Conservation (phyloP, 2,113 vertebrate species). For the human (Homo sapiens) region GRCh38 chr1:101606001-101606500, state of each 20-base stretch:
- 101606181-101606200: conserved; percentile 5
- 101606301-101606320: background rate
- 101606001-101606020: background rate
- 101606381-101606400: conserved; percentile 4
- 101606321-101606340: conserved; percentile 1
- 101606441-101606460: background rate
- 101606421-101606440: background rate
- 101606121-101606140: background rate
- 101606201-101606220: conserved; percentile 5
- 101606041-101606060: background rate
- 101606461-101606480: background rate
- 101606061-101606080: conserved; percentile 28
- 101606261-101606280: background rate
- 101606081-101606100: background rate
- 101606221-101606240: background rate
- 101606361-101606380: background rate
- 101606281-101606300: background rate
- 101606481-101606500: background rate
- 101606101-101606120: background rate
- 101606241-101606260: background rate
- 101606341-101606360: background rate
- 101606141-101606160: background rate
- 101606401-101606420: background rate
- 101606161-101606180: background rate
- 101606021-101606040: background rate